Percentiles rank a stretch among this genome's conserved stretches.
Evolutionary conservation across 2,113 vertebrate genomes (phyloP).

Genomic region (Erythrolamprus reginae): DNA sequence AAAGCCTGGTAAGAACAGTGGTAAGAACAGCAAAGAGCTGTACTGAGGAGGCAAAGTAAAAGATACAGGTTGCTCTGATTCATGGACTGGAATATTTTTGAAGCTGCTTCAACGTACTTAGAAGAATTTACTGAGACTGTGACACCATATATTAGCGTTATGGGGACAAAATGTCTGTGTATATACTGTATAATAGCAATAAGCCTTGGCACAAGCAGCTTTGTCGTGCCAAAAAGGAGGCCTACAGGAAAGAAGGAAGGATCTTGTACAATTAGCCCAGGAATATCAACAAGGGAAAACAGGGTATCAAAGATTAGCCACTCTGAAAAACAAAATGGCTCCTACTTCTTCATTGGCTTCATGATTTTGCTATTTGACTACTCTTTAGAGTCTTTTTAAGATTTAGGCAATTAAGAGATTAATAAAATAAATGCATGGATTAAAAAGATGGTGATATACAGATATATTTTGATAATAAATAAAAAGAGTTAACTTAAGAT

Average conservation of each 20-base stretch:
- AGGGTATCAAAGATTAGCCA: neutral
- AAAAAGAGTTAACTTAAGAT: conserved; percentile 5
- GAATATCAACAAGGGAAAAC: neutral
- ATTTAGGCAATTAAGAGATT: neutral
- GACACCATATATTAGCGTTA: neutral
- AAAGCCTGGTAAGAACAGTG: neutral
- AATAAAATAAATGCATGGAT: neutral
- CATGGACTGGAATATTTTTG: neutral
- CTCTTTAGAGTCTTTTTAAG: neutral
- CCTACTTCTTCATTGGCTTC: neutral
- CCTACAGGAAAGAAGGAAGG: neutral
- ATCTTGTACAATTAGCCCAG: neutral
- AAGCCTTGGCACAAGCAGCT: neutral
- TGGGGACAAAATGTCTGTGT: neutral
- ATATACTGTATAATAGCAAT: neutral
- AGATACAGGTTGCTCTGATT: neutral
- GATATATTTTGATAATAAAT: neutral
- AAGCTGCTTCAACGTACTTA: neutral
- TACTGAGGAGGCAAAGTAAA: neutral
- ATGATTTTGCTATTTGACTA: neutral
- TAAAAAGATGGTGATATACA: neutral
- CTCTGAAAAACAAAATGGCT: neutral
- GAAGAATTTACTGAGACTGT: neutral
- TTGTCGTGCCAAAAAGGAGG: neutral
- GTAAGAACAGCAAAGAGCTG: neutral